Percentiles rank a stretch among this genome's conserved stretches.
Conservation (phyloP, 2,888 invertebrate species). For the Copidosoma aretas region DNA sequence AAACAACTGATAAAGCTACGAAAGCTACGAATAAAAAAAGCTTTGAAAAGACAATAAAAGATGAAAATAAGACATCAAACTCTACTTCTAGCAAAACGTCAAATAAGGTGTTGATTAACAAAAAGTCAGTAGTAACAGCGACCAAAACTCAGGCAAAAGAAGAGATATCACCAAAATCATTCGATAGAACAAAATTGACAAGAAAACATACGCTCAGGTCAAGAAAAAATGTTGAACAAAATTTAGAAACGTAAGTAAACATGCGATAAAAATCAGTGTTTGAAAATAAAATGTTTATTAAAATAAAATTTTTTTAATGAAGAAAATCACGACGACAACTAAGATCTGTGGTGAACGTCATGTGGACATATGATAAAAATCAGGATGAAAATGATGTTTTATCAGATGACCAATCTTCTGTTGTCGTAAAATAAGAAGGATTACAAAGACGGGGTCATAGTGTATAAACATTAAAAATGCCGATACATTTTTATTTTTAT, state of each 20-base stretch:
- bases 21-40: not conserved
- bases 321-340: constrained; percentile 4
- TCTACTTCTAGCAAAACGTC: not conserved
- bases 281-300: not conserved
- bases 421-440: constrained; percentile 24
- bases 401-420: constrained; percentile 49
- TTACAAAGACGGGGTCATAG: not conserved
- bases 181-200: constrained; percentile 2
- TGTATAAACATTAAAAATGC: not conserved
- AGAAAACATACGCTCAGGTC: not conserved
- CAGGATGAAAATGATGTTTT: constrained; percentile 40
- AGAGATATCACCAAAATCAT: constrained; percentile 7
- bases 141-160: no score
- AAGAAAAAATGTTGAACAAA: not conserved
- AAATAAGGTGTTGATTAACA: not conserved
- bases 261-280: not conserved
- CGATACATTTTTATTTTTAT: not conserved
- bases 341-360: not conserved
- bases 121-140: no score
- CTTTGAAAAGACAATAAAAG: not conserved
- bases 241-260: not conserved
- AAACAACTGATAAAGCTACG: not conserved
- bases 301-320: not conserved
- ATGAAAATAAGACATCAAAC: not conserved
- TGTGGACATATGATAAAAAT: constrained; percentile 14